Percentiles rank a stretch among this genome's conserved stretches.
phyloP scores from a whole-genome alignment of 2,113 vertebrate genomes.

The Okapia johnstoni region DNA sequence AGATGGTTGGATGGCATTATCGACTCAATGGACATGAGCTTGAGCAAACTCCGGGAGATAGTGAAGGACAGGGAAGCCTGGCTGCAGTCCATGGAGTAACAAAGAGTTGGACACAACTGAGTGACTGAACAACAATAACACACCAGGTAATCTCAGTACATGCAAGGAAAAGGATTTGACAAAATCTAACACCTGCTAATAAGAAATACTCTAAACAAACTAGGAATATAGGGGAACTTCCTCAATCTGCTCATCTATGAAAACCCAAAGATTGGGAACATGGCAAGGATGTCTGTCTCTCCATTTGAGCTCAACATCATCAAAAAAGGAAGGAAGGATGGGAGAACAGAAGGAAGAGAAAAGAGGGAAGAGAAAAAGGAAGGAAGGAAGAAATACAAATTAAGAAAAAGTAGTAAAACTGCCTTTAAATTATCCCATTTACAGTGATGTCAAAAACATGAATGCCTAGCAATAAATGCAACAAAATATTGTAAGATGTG shows the following conservation, averaged over 20 bases:
- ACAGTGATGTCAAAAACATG: background rate
- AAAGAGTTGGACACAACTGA: background rate
- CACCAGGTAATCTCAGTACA: background rate
- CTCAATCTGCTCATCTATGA: background rate
- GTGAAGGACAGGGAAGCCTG: background rate
- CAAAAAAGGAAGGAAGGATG: background rate
- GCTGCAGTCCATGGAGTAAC: background rate
- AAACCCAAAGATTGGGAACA: background rate
- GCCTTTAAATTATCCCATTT: background rate
- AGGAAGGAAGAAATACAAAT: background rate
- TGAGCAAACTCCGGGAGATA: background rate
- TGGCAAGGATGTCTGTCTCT: background rate
- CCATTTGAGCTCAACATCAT: background rate
- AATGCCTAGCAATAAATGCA: background rate
- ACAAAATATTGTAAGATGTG: background rate
- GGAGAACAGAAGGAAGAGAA: background rate
- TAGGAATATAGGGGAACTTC: background rate
- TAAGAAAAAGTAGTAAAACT: background rate
- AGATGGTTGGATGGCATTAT: background rate
- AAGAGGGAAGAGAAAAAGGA: background rate
- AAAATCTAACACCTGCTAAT: background rate
- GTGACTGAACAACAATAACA: background rate
- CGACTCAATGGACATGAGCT: background rate
- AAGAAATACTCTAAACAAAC: background rate
- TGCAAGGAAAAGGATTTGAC: background rate